These are phyloP conservation scores for Gila robusta DNA, from an alignment of 2,797 vertebrate species.

Conservation along the genomic window DNA sequence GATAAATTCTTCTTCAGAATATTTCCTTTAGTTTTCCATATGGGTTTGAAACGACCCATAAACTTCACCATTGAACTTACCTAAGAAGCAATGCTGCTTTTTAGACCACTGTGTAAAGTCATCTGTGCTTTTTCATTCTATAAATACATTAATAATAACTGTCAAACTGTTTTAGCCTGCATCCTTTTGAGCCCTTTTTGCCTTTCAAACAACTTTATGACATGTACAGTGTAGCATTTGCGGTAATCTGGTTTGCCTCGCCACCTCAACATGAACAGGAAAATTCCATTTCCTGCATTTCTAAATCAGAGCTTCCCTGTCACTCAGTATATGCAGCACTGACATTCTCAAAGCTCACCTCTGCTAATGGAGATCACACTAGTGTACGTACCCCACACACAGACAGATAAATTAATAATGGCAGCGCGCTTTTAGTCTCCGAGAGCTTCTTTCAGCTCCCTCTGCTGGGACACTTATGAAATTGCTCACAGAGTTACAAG, in stretches of 20 bases:
- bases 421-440: slow-evolving; percentile 17
- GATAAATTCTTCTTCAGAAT: neutral
- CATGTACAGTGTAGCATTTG: slow-evolving; percentile 11
- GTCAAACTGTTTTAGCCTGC: neutral
- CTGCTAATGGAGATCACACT: slow-evolving; percentile 54
- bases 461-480: slow-evolving; percentile 58
- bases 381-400: slow-evolving; percentile 28
- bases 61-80: neutral
- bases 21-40: neutral
- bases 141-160: slow-evolving; percentile 22
- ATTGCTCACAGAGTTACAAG: neutral
- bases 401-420: slow-evolving; percentile 55
- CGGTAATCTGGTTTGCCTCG: neutral
- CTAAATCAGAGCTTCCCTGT: slow-evolving; percentile 7
- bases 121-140: neutral
- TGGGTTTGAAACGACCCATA: neutral
- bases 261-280: slow-evolving; percentile 39
- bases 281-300: slow-evolving; percentile 46
- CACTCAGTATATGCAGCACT: slow-evolving; percentile 6
- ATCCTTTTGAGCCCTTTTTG: slow-evolving; percentile 21
- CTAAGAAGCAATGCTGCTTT: neutral
- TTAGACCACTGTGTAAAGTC: slow-evolving; percentile 9
- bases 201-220: neutral
- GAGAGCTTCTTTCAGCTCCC: slow-evolving; percentile 50
- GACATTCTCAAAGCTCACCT: slow-evolving; percentile 43